These are phyloP conservation scores for Drosophila anomelani DNA, from an alignment of 2,888 invertebrate species.

Conservation along the genomic window DNA sequence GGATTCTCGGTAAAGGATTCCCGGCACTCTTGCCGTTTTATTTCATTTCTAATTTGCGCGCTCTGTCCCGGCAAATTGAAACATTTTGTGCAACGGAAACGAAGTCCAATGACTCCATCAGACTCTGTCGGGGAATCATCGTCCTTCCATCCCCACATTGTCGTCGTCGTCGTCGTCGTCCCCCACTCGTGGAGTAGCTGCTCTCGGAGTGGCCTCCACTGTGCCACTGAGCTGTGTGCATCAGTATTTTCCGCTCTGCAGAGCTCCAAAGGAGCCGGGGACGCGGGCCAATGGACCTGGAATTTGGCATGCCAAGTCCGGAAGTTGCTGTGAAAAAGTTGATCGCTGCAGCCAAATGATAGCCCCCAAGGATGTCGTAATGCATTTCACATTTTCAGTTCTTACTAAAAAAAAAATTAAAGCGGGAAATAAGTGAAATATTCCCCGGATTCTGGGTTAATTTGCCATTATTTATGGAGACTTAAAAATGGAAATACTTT, in stretches of 20 bases:
- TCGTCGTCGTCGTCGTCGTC: conserved; percentile 12
- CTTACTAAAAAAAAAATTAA: background rate
- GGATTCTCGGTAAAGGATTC: conserved; percentile 4
- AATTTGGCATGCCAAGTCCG: conserved; percentile 28
- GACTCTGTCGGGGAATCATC: background rate
- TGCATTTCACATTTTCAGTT: background rate
- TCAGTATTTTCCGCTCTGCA: conserved; percentile 14
- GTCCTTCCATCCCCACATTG: conserved; percentile 18
- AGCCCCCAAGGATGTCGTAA: background rate
- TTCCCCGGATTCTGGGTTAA: background rate
- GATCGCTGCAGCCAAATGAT: conserved; percentile 18
- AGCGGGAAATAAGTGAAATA: background rate
- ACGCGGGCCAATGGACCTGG: conserved; percentile 10
- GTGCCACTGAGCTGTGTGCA: conserved; percentile 14
- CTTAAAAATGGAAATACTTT: background rate
- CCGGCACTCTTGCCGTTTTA: conserved; percentile 32
- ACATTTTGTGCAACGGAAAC: conserved; percentile 51
- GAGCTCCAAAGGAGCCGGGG: conserved; percentile 13
- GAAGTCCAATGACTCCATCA: conserved; percentile 46
- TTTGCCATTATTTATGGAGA: background rate
- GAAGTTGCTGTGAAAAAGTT: conserved; percentile 22
- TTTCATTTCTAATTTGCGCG: conserved; percentile 51
- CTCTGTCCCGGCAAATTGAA: conserved; percentile 45
- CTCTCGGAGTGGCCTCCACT: conserved; percentile 21
- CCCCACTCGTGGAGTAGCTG: conserved; percentile 1